A percentile compares a stretch with the other conserved stretches of the same genome.
Evolutionary conservation across 2,113 vertebrate species (phyloP).

Genomic region (Sorex araneus): DNA sequence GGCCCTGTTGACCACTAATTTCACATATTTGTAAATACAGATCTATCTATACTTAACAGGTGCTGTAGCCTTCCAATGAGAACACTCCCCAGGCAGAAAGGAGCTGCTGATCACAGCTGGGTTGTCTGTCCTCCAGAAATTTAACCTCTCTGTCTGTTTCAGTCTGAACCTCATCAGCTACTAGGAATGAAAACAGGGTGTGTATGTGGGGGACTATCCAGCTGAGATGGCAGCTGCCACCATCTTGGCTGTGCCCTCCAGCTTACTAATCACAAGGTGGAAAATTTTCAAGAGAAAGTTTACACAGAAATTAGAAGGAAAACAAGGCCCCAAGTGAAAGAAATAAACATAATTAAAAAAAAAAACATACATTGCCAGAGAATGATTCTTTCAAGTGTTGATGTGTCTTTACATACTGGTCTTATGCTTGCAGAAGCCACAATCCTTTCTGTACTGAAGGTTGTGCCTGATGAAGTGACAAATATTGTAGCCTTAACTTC

Average conservation of each 20-base stretch:
- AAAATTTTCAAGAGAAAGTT: slow-evolving; percentile 72
- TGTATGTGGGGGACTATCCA: slow-evolving; percentile 24
- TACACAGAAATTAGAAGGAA: slow-evolving; percentile 64
- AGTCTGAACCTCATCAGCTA: slow-evolving; percentile 60
- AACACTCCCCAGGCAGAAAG: not conserved
- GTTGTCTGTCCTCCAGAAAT: slow-evolving; percentile 41
- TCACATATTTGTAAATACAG: slow-evolving; percentile 5
- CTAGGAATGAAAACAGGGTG: not conserved
- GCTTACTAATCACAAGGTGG: slow-evolving; percentile 72
- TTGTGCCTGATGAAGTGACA: not conserved
- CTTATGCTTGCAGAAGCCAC: not conserved
- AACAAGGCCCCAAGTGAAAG: slow-evolving; percentile 48
- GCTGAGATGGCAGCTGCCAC: slow-evolving; percentile 76
- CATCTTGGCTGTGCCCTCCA: slow-evolving; percentile 62
- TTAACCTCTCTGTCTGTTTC: slow-evolving; percentile 64
- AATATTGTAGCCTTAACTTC: not conserved
- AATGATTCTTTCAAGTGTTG: not conserved
- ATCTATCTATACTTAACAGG: not conserved
- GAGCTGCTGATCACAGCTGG: slow-evolving; percentile 67
- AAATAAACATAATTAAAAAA: slow-evolving; percentile 15
- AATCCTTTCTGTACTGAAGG: accelerated
- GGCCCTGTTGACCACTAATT: not conserved
- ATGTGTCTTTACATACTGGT: not conserved
- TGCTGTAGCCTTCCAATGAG: not conserved
- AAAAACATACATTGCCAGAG: not conserved